Conservation (phyloP, 2,888 invertebrate genomes). For the Microchrysa polita region DNA sequence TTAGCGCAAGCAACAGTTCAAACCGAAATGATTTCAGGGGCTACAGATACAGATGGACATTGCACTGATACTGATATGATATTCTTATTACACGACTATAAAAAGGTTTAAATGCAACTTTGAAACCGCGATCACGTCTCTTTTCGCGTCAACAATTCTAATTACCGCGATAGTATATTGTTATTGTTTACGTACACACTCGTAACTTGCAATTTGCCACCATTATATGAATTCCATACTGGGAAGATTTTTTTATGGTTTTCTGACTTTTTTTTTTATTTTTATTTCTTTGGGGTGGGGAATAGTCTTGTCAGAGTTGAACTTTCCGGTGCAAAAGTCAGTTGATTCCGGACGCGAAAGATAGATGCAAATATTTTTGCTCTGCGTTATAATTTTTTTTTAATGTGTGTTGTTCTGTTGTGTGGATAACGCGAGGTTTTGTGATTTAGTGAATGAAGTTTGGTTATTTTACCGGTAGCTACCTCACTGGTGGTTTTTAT, state of each 20-base stretch:
- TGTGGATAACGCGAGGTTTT: no score
- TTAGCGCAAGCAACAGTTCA: no score
- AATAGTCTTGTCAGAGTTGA: neutral
- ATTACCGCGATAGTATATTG: neutral
- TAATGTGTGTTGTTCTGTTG: no score
- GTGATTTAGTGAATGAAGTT: no score
- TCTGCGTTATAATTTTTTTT: no score
- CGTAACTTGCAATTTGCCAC: neutral
- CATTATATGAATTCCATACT: constrained; percentile 13
- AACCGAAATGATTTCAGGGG: no score
- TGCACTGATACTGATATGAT: no score
- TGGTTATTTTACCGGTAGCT: no score
- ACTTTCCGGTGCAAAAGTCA: neutral
- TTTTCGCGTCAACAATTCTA: constrained; percentile 21
- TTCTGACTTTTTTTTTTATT: neutral
- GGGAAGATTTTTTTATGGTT: neutral
- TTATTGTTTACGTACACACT: neutral
- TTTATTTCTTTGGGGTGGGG: neutral
- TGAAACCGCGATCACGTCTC: constrained; percentile 4
- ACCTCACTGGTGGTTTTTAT: no score
- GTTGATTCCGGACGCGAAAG: constrained; percentile 16
- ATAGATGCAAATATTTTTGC: no score
- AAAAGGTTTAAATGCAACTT: neutral
- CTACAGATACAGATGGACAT: no score
- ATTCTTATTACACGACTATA: neutral